These are phyloP conservation scores for Enoplosus armatus DNA, from an alignment of 2,797 vertebrate species.

Conservation along the genomic window DNA sequence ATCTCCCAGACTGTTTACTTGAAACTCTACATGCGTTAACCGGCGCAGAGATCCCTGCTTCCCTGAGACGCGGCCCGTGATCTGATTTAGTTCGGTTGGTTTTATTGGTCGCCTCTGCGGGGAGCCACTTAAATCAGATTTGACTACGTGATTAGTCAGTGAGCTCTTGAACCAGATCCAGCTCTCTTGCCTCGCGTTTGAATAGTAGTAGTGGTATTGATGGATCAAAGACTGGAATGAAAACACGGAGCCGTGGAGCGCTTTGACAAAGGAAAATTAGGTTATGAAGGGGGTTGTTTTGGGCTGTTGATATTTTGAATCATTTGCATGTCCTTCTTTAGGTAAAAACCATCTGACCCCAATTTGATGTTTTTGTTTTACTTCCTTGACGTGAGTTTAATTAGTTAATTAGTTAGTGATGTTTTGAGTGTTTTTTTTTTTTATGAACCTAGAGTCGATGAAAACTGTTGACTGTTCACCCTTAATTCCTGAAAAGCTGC, in stretches of 20 bases:
- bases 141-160: background rate
- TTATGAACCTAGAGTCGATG: background rate
- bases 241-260: slow-evolving; percentile 16
- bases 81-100: slow-evolving; percentile 18
- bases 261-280: slow-evolving; percentile 21
- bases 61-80: background rate
- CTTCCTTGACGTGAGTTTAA: background rate
- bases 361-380: slow-evolving; percentile 11
- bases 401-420: background rate
- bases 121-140: slow-evolving; percentile 33
- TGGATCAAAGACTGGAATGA: slow-evolving; percentile 20
- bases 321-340: background rate
- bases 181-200: slow-evolving; percentile 20
- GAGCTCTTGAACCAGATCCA: slow-evolving; percentile 30
- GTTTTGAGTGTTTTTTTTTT: too few relatives aligned
- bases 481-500: background rate
- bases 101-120: slow-evolving; percentile 10
- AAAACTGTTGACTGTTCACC: slow-evolving; percentile 16
- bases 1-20: too few relatives aligned
- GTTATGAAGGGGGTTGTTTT: background rate
- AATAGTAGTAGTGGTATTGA: slow-evolving; percentile 3
- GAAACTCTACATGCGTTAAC: slow-evolving; percentile 2
- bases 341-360: background rate
- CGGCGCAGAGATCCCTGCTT: background rate
- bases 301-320: slow-evolving; percentile 19